Conservation (phyloP, 2,113 vertebrate genomes). For the Pan paniscus region DNA sequence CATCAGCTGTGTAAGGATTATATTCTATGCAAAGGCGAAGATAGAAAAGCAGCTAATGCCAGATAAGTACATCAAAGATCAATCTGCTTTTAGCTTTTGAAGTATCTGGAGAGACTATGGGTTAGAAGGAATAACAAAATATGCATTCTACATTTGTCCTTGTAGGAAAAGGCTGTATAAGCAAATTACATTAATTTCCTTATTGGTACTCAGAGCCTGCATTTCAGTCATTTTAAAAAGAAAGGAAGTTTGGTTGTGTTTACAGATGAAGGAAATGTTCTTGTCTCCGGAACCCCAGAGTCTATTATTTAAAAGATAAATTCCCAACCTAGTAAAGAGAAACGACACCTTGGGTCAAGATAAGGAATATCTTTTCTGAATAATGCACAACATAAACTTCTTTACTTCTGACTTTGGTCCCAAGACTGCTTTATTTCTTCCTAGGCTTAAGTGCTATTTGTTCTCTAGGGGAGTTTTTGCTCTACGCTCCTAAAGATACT, state of each 20-base stretch:
- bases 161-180: neutral
- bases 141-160: neutral
- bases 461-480: neutral
- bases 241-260: conserved; percentile 15
- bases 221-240: conserved; percentile 7
- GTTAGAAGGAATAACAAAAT: neutral
- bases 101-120: neutral
- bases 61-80: neutral
- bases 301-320: conserved; percentile 54
- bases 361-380: neutral
- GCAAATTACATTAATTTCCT: conserved; percentile 36
- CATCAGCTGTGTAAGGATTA: neutral
- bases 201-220: neutral
- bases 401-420: neutral
- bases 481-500: neutral
- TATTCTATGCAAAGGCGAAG: neutral
- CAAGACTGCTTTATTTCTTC: neutral
- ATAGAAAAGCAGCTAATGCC: neutral
- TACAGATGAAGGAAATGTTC: neutral
- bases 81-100: neutral
- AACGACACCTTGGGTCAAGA: neutral
- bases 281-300: neutral
- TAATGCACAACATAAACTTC: neutral
- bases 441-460: neutral
- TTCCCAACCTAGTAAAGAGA: neutral